Evolutionary conservation across 1,140 invertebrate species (phyloP), one percentile per base, ranked within the genome.

Genomic region (Drosophila pectinifera): DNA sequence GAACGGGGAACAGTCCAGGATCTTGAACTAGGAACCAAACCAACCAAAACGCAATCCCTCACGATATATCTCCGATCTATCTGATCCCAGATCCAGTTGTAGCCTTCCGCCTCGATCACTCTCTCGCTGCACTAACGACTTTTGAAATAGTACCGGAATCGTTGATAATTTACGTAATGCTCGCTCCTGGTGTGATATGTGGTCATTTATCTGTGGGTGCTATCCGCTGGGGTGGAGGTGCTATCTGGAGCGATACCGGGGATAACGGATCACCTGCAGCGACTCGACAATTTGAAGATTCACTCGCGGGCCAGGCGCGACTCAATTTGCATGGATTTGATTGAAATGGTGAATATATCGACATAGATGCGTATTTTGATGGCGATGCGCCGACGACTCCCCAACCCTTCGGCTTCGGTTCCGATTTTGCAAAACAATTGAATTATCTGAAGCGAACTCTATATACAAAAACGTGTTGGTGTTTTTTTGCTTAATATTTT

Each of bases 261-360:
- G 31, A 36, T 36, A 36, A n/a, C 4, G 13, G 16, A 39, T 56
- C 49, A 56, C 24, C 36, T 58, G 31, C 22, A 16, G 51, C 59
- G 67, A 77, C 57, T 77, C 51, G 46, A 78, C 28, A 85, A 85
- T 82, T 81, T 81, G 16, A 51, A 69, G 57, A 45, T 67, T 86
- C 78, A 86, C 78, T 86, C 55, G 55, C 73, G 53, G 38, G 18
- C 22, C 38, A 57, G 39, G 45, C 62, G 62, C 73, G 39, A 18
- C 36, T 57, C 22, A 80, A 77, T 68, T 69, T 77, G 45, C 59
- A 65, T 48, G 26, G 57, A 41, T 48, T 78, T 22, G 22, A 70
- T 46, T 54, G 14, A 38, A 58, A 43, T 51, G 24, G 14, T 36
- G 49, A 24, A 46, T 53, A 41, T 45, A 39, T 53, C 56, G 43